phyloP scores from a whole-genome alignment of 2,113 vertebrate species.

The Leptodactylus fuscus region DNA sequence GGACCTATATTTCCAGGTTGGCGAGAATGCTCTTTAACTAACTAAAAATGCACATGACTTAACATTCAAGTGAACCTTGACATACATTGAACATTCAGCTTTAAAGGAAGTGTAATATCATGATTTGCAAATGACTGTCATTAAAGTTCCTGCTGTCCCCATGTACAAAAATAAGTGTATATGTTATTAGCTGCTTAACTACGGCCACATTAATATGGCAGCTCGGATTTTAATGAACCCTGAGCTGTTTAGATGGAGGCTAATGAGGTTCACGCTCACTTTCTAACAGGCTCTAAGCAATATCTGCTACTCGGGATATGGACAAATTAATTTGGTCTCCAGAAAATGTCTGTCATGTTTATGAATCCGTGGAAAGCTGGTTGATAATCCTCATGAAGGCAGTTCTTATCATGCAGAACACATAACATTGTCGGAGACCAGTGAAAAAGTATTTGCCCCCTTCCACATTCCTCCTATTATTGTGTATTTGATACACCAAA shows the following conservation, averaged over 20 bases:
- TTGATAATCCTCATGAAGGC: neutral
- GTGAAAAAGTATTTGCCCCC: neutral
- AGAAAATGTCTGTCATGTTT: conserved; percentile 19
- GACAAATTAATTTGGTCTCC: neutral
- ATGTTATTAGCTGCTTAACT: conserved; percentile 8
- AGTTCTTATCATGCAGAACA: neutral
- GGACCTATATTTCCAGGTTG: neutral
- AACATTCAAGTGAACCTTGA: neutral
- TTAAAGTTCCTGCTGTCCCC: neutral
- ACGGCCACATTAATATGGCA: neutral
- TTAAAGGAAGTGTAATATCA: conserved; percentile 16
- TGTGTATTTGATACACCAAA: no score
- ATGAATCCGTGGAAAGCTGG: neutral
- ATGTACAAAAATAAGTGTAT: neutral
- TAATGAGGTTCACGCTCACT: conserved; percentile 1
- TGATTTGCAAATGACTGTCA: neutral
- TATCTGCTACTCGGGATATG: neutral
- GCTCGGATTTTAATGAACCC: neutral
- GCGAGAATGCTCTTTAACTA: neutral
- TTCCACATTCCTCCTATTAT: neutral
- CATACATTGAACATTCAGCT: conserved; percentile 3
- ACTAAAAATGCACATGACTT: neutral
- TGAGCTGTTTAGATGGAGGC: conserved; percentile 10
- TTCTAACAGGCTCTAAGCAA: neutral
- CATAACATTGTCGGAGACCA: neutral